These are phyloP conservation scores for Pangasius macronema DNA, from an alignment of 2,797 vertebrate genomes.

Conservation along the genomic window DNA sequence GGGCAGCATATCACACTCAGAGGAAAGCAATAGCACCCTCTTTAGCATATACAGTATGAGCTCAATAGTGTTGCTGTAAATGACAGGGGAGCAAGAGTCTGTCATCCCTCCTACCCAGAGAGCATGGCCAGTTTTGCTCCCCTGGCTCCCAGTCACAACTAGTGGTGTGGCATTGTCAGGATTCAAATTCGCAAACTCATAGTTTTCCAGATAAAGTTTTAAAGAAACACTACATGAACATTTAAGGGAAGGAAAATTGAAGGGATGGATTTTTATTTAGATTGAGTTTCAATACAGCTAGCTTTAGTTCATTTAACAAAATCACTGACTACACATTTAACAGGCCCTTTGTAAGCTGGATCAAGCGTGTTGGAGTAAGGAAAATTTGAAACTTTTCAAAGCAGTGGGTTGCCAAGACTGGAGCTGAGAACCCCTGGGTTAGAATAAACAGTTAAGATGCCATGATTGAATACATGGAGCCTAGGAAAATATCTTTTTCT, in stretches of 20 bases:
- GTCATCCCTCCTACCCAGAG: background rate
- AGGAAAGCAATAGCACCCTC: background rate
- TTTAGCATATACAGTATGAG: background rate
- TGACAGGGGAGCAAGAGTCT: background rate
- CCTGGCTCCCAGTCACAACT: background rate
- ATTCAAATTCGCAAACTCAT: background rate
- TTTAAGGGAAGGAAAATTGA: background rate
- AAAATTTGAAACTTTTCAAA: background rate
- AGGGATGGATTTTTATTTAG: background rate
- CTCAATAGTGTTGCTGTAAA: background rate
- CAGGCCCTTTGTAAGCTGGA: background rate
- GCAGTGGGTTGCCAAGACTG: background rate
- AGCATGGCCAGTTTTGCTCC: background rate
- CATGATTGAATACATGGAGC: background rate
- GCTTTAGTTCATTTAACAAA: background rate
- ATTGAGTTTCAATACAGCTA: background rate
- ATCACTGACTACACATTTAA: background rate
- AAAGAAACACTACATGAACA: background rate
- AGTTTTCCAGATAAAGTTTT: background rate
- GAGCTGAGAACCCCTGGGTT: too few relatives aligned
- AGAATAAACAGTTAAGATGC: constrained; percentile 6
- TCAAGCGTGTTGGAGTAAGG: background rate
- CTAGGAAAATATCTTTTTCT: background rate
- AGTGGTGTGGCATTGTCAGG: background rate
- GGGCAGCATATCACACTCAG: background rate